These are phyloP conservation scores for Eudyptes chrysolophus DNA, from an alignment of 2,113 vertebrate species.

Conservation along the genomic window DNA sequence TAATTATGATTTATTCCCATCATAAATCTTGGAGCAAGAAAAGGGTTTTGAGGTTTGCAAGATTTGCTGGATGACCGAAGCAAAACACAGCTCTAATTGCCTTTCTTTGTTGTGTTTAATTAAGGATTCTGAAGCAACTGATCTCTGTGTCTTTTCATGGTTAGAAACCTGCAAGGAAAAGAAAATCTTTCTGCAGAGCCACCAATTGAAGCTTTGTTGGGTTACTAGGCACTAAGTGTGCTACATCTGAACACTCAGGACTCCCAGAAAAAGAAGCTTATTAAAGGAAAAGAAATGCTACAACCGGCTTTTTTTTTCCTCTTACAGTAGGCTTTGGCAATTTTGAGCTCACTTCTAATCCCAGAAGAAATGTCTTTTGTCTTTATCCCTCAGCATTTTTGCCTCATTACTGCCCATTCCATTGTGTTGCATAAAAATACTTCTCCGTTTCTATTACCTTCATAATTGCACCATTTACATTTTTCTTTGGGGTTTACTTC, in stretches of 20 bases:
- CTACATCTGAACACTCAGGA: conserved; percentile 72
- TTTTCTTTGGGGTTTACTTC: not conserved
- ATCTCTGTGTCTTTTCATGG: conserved; percentile 71
- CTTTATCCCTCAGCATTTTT: conserved; percentile 12
- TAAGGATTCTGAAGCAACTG: conserved; percentile 76
- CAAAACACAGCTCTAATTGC: conserved; percentile 68
- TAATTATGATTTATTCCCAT: conserved; percentile 46
- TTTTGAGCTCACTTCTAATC: conserved; percentile 68
- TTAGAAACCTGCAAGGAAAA: conserved; percentile 73
- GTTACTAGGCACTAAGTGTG: conserved; percentile 77
- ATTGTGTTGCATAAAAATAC: not conserved
- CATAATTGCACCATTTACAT: not conserved
- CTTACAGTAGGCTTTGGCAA: conserved; percentile 56
- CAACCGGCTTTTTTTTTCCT: conserved; percentile 22
- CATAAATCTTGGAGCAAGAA: conserved; percentile 15
- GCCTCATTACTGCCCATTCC: conserved; percentile 5
- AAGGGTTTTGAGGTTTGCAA: not conserved
- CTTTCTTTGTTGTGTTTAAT: conserved; percentile 67
- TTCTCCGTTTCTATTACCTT: not conserved
- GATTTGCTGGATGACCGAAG: conserved; percentile 46
- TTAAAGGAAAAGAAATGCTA: conserved; percentile 64
- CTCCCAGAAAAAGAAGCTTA: conserved; percentile 65
- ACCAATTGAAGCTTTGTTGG: conserved; percentile 77
- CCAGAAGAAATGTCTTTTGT: conserved; percentile 65
- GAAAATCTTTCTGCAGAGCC: conserved; percentile 66